These are phyloP conservation scores for Cephalopterus ornatus DNA, from an alignment of 2,113 vertebrate species.

Conservation along the genomic window DNA sequence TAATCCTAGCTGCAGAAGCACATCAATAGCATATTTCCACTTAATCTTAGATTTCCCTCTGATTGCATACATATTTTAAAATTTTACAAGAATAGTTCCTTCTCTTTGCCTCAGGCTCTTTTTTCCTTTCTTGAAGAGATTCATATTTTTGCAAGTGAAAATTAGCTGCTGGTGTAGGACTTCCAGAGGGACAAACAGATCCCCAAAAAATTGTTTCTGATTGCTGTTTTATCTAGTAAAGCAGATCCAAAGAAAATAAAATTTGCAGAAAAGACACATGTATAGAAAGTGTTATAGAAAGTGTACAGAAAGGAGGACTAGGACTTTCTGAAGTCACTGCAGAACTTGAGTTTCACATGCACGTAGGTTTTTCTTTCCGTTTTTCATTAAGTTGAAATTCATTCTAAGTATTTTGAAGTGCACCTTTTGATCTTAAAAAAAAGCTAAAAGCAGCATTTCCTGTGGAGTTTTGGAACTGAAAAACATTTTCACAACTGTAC, in stretches of 20 bases:
- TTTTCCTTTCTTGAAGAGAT: background rate
- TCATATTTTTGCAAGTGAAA: slow-evolving; percentile 49
- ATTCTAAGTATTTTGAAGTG: slow-evolving; percentile 9
- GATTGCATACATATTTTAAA: slow-evolving; percentile 55
- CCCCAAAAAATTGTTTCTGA: background rate
- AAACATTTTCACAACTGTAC: background rate
- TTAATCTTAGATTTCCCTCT: slow-evolving; percentile 36
- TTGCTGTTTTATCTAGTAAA: background rate
- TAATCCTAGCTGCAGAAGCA: slow-evolving; percentile 33
- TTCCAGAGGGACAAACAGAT: slow-evolving; percentile 21
- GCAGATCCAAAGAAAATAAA: background rate
- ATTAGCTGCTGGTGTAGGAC: slow-evolving; percentile 21
- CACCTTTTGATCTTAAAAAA: slow-evolving; percentile 25
- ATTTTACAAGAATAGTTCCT: slow-evolving; percentile 50
- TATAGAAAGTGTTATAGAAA: too few relatives aligned
- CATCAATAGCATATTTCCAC: slow-evolving; percentile 18
- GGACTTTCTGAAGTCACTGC: background rate
- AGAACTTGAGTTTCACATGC: background rate
- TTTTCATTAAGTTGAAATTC: background rate
- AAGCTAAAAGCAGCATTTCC: background rate
- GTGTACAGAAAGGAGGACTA: background rate
- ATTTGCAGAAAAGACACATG: background rate
- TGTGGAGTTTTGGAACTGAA: background rate
- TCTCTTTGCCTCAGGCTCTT: slow-evolving; percentile 20
- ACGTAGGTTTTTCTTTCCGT: background rate